A percentile compares a stretch with the other conserved stretches of the same genome.
phyloP scores from a whole-genome alignment of 30 jellyfish, hydroid and myxozoan species.

The Clytia hemisphaerica region DNA sequence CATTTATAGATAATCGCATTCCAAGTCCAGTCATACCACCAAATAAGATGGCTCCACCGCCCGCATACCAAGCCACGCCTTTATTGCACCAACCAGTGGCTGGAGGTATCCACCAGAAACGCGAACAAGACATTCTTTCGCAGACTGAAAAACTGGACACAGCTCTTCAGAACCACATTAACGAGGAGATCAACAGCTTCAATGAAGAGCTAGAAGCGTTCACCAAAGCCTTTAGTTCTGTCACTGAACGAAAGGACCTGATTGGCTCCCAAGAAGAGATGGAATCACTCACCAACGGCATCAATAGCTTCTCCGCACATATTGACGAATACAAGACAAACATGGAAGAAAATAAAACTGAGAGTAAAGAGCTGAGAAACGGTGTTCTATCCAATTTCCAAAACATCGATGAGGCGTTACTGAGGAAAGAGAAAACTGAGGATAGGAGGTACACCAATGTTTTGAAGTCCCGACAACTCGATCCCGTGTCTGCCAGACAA shows the following conservation, averaged over 20 bases:
- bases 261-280: slow-evolving; percentile 54
- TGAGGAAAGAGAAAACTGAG: slow-evolving; percentile 30
- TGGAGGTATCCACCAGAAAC: too few species aligned
- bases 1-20: too few species aligned
- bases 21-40: too few species aligned
- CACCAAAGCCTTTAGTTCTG: background rate
- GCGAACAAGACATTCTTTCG: slow-evolving; percentile 29
- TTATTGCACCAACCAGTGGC: too few species aligned
- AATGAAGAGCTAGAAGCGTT: slow-evolving; percentile 31
- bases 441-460: slow-evolving; percentile 18
- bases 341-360: slow-evolving; percentile 44
- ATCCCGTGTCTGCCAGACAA: slow-evolving; percentile 68
- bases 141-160: slow-evolving; percentile 42
- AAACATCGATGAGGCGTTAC: slow-evolving; percentile 53
- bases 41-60: too few species aligned
- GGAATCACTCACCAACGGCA: slow-evolving; percentile 17
- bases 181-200: slow-evolving; percentile 51
- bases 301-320: background rate
- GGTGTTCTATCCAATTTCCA: slow-evolving; percentile 37
- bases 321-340: slow-evolving; percentile 19
- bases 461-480: slow-evolving; percentile 54
- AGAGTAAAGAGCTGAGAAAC: slow-evolving; percentile 41
- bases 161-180: slow-evolving; percentile 43
- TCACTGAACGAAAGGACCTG: background rate
- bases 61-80: too few species aligned